Conservation (phyloP, 2,888 invertebrate species). For the Eurytoma adleriae region DNA sequence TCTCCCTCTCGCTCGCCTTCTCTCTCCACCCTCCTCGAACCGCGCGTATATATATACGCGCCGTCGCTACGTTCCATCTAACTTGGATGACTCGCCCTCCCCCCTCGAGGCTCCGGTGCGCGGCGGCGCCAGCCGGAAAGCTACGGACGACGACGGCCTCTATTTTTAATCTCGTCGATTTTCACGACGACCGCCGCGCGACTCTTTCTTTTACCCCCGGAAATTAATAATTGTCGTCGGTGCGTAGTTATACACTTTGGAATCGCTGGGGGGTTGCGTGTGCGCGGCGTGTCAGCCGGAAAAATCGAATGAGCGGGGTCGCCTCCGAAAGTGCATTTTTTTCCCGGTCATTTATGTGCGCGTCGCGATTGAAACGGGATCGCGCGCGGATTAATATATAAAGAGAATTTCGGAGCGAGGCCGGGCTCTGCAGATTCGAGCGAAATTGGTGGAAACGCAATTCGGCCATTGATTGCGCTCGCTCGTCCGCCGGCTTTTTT, state of each 20-base stretch:
- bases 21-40: conserved; percentile 7
- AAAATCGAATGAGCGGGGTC: background rate
- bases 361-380: conserved; percentile 4
- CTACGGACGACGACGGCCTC: conserved; percentile 1
- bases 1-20: conserved; percentile 4
- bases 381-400: conserved; percentile 17
- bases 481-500: background rate
- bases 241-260: background rate
- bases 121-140: too few relatives aligned
- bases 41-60: background rate
- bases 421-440: conserved; percentile 6
- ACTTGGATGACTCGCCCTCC: conserved; percentile 59
- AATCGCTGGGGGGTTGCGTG: too few relatives aligned
- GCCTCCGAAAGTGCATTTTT: background rate
- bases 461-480: conserved; percentile 7
- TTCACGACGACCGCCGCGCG: conserved; percentile 7
- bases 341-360: background rate
- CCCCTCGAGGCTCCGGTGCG: background rate
- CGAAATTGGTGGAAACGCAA: conserved; percentile 29
- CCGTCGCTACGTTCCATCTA: conserved; percentile 57
- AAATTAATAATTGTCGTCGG: background rate
- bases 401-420: conserved; percentile 17
- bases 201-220: background rate
- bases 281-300: too few relatives aligned
- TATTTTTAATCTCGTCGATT: conserved; percentile 54